Evolutionary conservation across 1,140 invertebrate genomes (phyloP).

Genomic region (Tetragonula clypearis): DNA sequence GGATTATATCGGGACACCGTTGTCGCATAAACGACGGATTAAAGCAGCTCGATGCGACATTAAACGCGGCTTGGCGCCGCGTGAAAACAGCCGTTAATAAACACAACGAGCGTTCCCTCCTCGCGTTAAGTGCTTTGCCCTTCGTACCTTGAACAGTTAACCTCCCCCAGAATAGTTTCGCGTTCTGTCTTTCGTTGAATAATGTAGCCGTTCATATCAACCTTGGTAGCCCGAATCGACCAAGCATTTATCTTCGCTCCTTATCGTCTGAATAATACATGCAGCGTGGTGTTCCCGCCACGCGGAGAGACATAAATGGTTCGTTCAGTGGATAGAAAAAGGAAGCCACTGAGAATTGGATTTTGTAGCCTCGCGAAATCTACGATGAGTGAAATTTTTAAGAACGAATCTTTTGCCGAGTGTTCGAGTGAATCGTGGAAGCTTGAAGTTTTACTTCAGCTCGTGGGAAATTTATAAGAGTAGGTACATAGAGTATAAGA

Average conservation of each 20-base stretch:
- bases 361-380: too few species aligned
- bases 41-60: conserved; percentile 1
- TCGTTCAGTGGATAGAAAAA: not conserved
- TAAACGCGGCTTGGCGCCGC: not conserved
- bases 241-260: not conserved
- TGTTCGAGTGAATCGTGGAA: too few species aligned
- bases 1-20: conserved; percentile 15
- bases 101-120: not conserved
- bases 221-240: not conserved
- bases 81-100: not conserved
- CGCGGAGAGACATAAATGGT: not conserved
- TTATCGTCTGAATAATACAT: conserved; percentile 2
- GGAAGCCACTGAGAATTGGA: too few species aligned
- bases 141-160: not conserved
- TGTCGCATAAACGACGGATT: conserved; percentile 26
- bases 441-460: too few species aligned
- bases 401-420: too few species aligned
- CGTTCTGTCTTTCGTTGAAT: not conserved
- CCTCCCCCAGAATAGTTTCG: not conserved
- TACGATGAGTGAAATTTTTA: too few species aligned
- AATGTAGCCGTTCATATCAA: not conserved
- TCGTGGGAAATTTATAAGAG: too few species aligned
- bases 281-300: too few species aligned
- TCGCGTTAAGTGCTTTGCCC: too few species aligned
- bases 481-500: too few species aligned